Evolutionary conservation across 2,113 vertebrate species (phyloP).

Genomic region (Siphamia tubifer): DNA sequence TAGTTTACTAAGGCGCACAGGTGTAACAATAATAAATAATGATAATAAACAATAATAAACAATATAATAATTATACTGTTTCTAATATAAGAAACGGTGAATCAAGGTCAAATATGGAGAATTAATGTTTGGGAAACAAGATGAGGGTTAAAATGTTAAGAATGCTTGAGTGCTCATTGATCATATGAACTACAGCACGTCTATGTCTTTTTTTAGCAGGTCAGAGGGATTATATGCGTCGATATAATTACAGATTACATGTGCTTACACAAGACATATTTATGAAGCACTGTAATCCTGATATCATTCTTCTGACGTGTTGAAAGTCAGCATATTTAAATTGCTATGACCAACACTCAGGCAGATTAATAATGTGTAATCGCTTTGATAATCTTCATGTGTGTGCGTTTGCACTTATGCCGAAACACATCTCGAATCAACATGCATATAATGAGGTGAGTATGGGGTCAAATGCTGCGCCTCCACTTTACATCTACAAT

Average conservation of each 20-base stretch:
- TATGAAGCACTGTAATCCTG: constrained; percentile 14
- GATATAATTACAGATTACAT: constrained; percentile 64
- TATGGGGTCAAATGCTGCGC: neutral
- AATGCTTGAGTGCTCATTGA: neutral
- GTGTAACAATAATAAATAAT: too few relatives aligned
- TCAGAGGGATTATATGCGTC: constrained; percentile 49
- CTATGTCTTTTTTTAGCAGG: constrained; percentile 15
- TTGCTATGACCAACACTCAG: constrained; percentile 35
- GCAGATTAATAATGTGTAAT: constrained; percentile 35
- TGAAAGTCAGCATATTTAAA: constrained; percentile 60
- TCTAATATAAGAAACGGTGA: too few relatives aligned
- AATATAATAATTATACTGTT: too few relatives aligned
- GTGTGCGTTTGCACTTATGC: neutral
- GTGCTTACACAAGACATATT: constrained; percentile 44
- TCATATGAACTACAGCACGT: neutral
- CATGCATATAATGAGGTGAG: neutral
- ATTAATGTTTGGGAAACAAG: too few relatives aligned
- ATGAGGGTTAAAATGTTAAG: too few relatives aligned
- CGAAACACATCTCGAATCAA: neutral
- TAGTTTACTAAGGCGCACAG: too few relatives aligned
- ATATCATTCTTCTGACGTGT: constrained; percentile 16
- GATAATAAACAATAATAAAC: too few relatives aligned
- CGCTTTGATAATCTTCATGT: neutral
- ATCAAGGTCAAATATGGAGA: too few relatives aligned
- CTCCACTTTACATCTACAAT: neutral